Conservation (phyloP, 2,113 vertebrate species). For the Anoura caudifer region DNA sequence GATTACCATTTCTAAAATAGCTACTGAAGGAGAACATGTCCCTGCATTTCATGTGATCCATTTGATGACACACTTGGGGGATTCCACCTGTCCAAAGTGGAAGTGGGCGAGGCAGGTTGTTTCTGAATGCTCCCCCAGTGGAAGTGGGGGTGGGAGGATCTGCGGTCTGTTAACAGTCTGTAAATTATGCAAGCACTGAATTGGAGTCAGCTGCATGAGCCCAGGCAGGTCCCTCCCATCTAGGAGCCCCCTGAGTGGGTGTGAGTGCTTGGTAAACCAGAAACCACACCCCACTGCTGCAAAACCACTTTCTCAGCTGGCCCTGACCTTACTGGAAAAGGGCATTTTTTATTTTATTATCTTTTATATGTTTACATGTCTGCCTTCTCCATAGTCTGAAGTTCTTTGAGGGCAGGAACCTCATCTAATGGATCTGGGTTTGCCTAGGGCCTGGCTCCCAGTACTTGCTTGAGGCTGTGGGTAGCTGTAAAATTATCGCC, state of each 20-base stretch:
- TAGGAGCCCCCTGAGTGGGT: neutral
- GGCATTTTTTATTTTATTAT: conserved; percentile 18
- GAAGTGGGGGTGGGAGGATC: neutral
- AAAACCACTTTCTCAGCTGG: conserved; percentile 5
- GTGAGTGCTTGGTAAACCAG: neutral
- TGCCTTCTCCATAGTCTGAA: neutral
- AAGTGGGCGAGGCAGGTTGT: neutral
- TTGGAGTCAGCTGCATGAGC: neutral
- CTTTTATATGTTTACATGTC: neutral
- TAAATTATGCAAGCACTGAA: neutral
- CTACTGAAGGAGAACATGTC: neutral
- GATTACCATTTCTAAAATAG: neutral
- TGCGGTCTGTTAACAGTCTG: neutral
- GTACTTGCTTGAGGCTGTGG: neutral
- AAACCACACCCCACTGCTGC: neutral
- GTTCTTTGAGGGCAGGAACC: conserved; percentile 17
- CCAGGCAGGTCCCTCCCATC: neutral
- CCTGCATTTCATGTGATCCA: neutral
- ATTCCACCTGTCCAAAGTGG: neutral
- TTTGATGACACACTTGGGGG: neutral
- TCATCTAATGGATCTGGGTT: neutral
- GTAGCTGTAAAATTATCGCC: neutral
- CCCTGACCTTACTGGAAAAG: neutral
- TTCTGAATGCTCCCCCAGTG: neutral
- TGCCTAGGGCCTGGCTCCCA: neutral